A percentile compares a stretch with the other conserved stretches of the same genome.
These are phyloP conservation scores for Paramormyrops kingsleyae DNA, from an alignment of 2,113 vertebrate genomes.

Conservation along the genomic window DNA sequence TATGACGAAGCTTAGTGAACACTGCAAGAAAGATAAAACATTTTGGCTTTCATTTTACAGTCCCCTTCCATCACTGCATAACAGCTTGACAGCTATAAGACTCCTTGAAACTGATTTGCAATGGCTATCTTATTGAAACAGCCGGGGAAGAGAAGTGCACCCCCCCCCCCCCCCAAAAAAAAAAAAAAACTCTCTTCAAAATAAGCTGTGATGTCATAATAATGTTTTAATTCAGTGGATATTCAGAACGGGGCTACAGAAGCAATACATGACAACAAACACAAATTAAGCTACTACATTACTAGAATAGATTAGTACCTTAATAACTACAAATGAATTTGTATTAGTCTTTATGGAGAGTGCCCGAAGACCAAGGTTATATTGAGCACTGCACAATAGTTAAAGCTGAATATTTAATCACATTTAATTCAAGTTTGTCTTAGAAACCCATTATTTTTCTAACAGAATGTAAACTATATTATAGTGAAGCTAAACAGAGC, in stretches of 20 bases:
- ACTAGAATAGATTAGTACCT: not conserved
- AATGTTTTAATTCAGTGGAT: not conserved
- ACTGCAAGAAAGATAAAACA: not conserved
- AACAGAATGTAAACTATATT: not conserved
- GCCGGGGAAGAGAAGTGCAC: not conserved
- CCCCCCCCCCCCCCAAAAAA: not conserved
- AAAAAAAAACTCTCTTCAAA: not conserved
- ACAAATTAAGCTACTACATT: not conserved
- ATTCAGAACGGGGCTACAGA: not conserved
- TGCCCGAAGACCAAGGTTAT: not conserved
- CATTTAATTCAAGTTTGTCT: not conserved
- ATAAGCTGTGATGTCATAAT: not conserved
- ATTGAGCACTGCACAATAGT: not conserved
- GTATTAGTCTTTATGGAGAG: not conserved
- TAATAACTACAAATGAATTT: not conserved
- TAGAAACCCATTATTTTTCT: not conserved
- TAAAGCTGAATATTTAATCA: not conserved
- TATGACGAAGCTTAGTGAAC: not conserved
- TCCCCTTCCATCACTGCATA: not conserved
- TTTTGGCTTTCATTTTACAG: not conserved
- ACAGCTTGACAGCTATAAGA: slow-evolving; percentile 1
- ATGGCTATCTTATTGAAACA: not conserved
- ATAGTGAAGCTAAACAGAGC: not conserved
- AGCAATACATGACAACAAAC: not conserved
- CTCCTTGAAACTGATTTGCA: not conserved